phyloP scores from a whole-genome alignment of 2,113 vertebrate species.

The Perca fluviatilis region DNA sequence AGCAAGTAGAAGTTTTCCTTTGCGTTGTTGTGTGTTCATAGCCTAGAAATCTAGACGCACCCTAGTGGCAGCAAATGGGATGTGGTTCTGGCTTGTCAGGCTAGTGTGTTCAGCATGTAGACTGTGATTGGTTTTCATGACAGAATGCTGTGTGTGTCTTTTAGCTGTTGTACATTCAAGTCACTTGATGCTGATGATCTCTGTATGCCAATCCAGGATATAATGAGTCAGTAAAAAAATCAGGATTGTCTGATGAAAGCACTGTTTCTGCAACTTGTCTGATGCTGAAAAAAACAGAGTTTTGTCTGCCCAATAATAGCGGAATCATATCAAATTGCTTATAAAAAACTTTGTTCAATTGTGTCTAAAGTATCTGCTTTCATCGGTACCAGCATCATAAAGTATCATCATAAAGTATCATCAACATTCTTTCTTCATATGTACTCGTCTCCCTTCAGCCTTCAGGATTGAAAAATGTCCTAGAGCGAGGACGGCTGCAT shows the following conservation, averaged over 20 bases:
- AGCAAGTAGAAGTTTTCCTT: background rate
- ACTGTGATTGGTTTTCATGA: background rate
- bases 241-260: background rate
- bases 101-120: background rate
- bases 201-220: too few relatives aligned
- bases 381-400: too few relatives aligned
- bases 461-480: conserved; percentile 24
- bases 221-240: background rate
- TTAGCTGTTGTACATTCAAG: background rate
- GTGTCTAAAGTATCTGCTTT: background rate
- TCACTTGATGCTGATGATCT: background rate
- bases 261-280: background rate
- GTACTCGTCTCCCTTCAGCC: background rate
- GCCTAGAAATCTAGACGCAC: too few relatives aligned
- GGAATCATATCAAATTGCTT: background rate
- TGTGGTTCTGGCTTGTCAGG: too few relatives aligned
- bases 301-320: background rate
- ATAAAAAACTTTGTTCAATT: background rate
- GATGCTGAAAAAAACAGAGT: background rate
- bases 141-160: background rate
- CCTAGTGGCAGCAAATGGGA: too few relatives aligned
- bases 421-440: background rate
- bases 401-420: background rate
- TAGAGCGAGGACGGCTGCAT: background rate
- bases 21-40: background rate